Percentiles rank a stretch among this genome's conserved stretches.
Conservation (phyloP, 1,140 invertebrate genomes). For the Pseudomyrmex cubaensis region DNA sequence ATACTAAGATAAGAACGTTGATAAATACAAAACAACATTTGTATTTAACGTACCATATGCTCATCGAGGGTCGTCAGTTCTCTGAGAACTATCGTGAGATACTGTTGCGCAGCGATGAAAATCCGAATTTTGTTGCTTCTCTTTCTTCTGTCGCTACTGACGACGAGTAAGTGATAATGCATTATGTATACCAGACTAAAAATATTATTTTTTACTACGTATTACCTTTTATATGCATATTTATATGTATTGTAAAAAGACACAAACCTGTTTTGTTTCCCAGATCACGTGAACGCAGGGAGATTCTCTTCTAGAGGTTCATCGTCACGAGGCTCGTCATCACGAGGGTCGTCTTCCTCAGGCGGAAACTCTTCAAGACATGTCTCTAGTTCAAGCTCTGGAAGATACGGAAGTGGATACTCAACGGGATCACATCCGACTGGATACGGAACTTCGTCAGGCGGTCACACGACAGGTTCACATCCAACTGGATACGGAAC, state of each 20-base stretch:
- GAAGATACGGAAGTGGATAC: too few relatives aligned
- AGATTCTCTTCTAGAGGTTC: neutral
- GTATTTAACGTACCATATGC: neutral
- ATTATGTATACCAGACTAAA: neutral
- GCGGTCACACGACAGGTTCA: neutral
- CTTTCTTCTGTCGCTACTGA: neutral
- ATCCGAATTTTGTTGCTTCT: constrained; percentile 51
- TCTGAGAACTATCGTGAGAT: neutral
- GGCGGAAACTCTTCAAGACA: neutral
- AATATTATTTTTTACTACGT: neutral
- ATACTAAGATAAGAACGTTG: neutral
- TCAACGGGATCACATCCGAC: too few relatives aligned
- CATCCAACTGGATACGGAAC: neutral
- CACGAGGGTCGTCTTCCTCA: neutral
- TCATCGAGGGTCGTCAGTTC: neutral
- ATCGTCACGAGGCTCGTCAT: neutral
- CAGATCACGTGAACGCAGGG: constrained; percentile 24
- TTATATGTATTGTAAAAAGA: neutral
- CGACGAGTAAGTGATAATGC: constrained; percentile 37
- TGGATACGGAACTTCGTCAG: neutral
- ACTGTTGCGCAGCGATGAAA: constrained; percentile 36
- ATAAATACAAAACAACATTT: constrained; percentile 34
- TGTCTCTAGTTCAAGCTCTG: too few relatives aligned
- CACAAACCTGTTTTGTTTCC: neutral
- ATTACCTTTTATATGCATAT: too few relatives aligned